phyloP scores from a whole-genome alignment of 37 sponge, comb jelly and placozoan species.

The Halichondria panicea region DNA sequence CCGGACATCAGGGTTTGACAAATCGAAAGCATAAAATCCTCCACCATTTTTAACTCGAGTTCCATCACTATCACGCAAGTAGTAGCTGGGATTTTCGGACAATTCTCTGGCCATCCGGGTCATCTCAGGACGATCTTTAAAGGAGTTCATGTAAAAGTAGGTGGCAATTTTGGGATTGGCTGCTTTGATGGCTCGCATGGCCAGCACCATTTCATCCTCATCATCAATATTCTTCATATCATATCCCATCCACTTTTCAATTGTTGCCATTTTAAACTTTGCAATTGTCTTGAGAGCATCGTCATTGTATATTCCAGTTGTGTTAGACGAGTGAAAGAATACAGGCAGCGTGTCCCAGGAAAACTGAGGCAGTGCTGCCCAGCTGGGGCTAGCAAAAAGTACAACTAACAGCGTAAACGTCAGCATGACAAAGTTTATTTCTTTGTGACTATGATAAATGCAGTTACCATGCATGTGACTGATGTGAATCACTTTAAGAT shows the following conservation, averaged over 20 bases:
- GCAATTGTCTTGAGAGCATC: slow-evolving; percentile 28
- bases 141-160: slow-evolving; percentile 34
- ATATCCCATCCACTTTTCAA: slow-evolving; percentile 43
- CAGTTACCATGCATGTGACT: too few species aligned
- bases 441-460: too few species aligned
- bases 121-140: slow-evolving; percentile 33
- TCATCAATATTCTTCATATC: slow-evolving; percentile 25
- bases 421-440: too few species aligned
- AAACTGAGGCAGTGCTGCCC: slow-evolving; percentile 41
- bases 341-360: slow-evolving; percentile 64
- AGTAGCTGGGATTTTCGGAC: slow-evolving; percentile 3
- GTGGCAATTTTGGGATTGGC: slow-evolving; percentile 22
- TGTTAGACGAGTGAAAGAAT: slow-evolving; percentile 46
- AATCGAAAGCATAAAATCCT: slow-evolving; percentile 10
- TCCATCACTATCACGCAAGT: slow-evolving; percentile 8
- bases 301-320: slow-evolving; percentile 33
- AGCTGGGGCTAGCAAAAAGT: not conserved
- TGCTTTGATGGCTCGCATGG: slow-evolving; percentile 18
- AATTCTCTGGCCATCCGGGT: slow-evolving; percentile 30
- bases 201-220: slow-evolving; percentile 30
- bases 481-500: too few species aligned
- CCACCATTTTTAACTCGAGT: not conserved
- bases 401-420: too few species aligned
- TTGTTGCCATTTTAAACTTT: slow-evolving; percentile 49
- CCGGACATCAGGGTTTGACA: slow-evolving; percentile 23